These are phyloP conservation scores for Drymonia ruficornis DNA, from an alignment of 2,888 invertebrate species.

Conservation along the genomic window DNA sequence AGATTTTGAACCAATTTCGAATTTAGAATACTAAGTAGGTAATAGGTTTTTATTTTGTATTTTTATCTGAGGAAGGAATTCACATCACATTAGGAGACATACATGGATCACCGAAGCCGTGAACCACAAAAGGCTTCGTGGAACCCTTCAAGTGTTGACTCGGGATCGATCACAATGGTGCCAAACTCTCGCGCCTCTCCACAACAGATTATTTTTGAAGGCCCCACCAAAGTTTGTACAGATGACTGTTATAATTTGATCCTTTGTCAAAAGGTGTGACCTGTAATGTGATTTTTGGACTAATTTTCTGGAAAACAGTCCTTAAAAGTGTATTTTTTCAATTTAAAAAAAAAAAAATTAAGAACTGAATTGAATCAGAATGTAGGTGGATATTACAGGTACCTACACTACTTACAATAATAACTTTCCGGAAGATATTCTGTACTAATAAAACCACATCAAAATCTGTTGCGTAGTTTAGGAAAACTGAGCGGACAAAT, in stretches of 20 bases:
- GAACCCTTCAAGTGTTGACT: constrained; percentile 76
- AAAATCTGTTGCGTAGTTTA: no score
- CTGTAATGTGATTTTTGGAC: constrained; percentile 39
- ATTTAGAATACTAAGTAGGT: no score
- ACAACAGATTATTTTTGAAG: constrained; percentile 73
- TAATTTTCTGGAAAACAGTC: neutral
- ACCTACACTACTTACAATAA: no score
- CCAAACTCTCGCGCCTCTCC: constrained; percentile 69
- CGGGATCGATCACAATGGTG: constrained; percentile 68
- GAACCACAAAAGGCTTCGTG: constrained; percentile 71
- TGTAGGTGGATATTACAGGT: no score
- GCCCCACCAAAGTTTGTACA: constrained; percentile 63
- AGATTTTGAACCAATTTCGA: no score
- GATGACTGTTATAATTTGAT: constrained; percentile 66
- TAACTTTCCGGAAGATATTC: no score
- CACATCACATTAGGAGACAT: constrained; percentile 4
- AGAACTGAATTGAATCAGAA: no score
- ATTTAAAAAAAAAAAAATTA: no score
- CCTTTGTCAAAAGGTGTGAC: constrained; percentile 41
- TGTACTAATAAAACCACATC: no score
- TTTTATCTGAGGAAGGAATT: neutral
- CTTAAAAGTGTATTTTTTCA: no score
- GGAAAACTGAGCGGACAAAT: no score
- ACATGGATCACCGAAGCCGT: constrained; percentile 56
- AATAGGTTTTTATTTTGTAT: no score